Conservation (phyloP, 2,797 vertebrate species). For the Aulostomus chinensis region DNA sequence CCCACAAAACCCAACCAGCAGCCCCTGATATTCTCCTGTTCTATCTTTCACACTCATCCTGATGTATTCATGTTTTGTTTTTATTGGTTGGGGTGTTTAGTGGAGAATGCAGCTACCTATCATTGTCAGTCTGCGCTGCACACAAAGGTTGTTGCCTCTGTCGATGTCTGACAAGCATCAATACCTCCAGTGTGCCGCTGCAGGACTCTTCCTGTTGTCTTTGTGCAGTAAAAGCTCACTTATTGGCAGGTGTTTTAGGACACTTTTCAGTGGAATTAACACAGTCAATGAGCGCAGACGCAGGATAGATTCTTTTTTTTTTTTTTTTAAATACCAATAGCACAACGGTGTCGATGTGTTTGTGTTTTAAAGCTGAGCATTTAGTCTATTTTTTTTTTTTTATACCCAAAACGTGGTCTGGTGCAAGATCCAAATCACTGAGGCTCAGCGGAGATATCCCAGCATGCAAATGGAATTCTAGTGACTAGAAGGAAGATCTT, state of each 20-base stretch:
- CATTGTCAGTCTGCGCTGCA: constrained; percentile 42
- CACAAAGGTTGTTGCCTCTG: constrained; percentile 51
- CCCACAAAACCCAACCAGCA: neutral
- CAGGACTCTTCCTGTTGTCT: constrained; percentile 54
- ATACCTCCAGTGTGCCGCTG: constrained; percentile 36
- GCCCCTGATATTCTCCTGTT: neutral
- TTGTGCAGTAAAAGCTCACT: constrained; percentile 54
- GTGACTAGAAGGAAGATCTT: no score
- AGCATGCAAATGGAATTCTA: no score
- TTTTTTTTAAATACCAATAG: constrained; percentile 59
- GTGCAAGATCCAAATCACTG: no score
- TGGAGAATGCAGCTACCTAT: constrained; percentile 39
- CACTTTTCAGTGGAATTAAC: constrained; percentile 70
- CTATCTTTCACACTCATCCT: neutral
- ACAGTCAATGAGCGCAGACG: constrained; percentile 60
- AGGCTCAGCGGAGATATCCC: no score
- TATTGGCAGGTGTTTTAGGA: constrained; percentile 70
- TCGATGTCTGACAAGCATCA: constrained; percentile 55
- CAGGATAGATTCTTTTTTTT: constrained; percentile 63
- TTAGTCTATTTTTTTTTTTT: no score
- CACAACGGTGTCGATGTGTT: no score
- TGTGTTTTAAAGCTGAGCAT: no score
- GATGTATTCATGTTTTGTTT: constrained; percentile 1
- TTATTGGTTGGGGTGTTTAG: constrained; percentile 2
- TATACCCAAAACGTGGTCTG: no score